These are phyloP conservation scores for Neofelis nebulosa DNA, from an alignment of 2,113 vertebrate genomes.

Conservation along the genomic window DNA sequence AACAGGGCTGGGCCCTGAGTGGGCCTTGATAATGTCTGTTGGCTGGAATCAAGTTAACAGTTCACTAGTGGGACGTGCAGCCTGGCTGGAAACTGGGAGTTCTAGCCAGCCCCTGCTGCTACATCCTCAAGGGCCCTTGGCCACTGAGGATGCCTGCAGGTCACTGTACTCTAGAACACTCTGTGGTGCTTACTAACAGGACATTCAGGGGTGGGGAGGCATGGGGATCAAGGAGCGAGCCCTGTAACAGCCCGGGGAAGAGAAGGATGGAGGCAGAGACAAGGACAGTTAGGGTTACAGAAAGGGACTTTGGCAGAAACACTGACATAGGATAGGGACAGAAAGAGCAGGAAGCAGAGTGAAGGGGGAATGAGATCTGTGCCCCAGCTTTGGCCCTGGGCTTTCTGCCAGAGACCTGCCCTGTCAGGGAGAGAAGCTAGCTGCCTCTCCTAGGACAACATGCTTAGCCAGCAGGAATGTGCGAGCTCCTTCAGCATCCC, in stretches of 20 bases:
- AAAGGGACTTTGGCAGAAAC: not conserved
- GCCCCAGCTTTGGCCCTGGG: not conserved
- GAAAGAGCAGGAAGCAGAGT: not conserved
- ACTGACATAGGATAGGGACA: not conserved
- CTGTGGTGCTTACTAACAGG: constrained; percentile 7
- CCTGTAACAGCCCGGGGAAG: not conserved
- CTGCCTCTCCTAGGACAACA: not conserved
- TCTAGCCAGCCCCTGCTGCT: not conserved
- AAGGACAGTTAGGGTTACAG: not conserved
- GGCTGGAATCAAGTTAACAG: not conserved
- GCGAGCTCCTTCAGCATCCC: not conserved
- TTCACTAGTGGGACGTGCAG: not conserved
- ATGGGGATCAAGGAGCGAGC: not conserved
- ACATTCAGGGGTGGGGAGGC: not conserved
- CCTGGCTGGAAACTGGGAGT: not conserved
- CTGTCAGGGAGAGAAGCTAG: not conserved
- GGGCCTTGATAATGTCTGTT: not conserved
- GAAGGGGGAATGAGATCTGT: not conserved
- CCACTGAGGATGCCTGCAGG: not conserved
- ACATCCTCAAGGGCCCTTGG: constrained; percentile 14
- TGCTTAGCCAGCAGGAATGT: accelerated
- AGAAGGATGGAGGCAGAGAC: not conserved
- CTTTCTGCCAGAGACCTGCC: not conserved
- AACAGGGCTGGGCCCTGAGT: not conserved
- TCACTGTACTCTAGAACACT: not conserved